Evolutionary conservation across 2,797 vertebrate species (phyloP).

Genomic region (Diplodus sargus): DNA sequence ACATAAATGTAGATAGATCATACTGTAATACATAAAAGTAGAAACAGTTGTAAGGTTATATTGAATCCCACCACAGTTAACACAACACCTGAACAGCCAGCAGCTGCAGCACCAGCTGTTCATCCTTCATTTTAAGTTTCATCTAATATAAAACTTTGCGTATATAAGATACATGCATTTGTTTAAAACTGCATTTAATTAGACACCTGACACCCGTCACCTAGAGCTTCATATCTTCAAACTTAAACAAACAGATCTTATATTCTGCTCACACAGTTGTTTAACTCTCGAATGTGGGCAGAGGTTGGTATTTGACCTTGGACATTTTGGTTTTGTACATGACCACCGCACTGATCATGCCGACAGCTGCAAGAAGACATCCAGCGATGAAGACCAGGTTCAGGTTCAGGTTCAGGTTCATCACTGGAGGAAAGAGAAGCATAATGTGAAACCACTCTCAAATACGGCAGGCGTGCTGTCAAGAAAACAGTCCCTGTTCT

Average conservation of each 20-base stretch:
- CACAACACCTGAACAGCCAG: not conserved
- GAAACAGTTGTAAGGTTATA: not conserved
- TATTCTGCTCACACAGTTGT: too few species aligned
- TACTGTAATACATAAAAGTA: not conserved
- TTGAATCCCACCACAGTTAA: rapidly evolving
- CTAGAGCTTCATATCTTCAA: too few species aligned
- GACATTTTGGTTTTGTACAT: slow-evolving; percentile 64
- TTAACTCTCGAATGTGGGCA: slow-evolving; percentile 39
- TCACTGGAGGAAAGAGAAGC: slow-evolving; percentile 45
- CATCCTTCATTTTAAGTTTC: not conserved
- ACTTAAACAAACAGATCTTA: too few species aligned
- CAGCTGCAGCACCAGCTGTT: not conserved
- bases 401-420: slow-evolving; percentile 69
- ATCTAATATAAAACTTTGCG: not conserved
- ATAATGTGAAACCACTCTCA: not conserved
- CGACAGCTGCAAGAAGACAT: slow-evolving; percentile 65
- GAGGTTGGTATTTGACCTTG: slow-evolving; percentile 61
- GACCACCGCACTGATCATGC: slow-evolving; percentile 62
- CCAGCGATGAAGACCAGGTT: slow-evolving; percentile 75
- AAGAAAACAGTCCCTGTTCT: not conserved
- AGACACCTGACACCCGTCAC: too few species aligned
- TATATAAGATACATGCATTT: too few species aligned
- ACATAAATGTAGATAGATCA: too few species aligned
- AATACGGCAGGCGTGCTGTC: not conserved
- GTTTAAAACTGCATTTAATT: too few species aligned